A percentile compares a stretch with the other conserved stretches of the same genome.
Evolutionary conservation across 2,888 invertebrate species (phyloP).

Genomic region (Scaptomyza polygonia): DNA sequence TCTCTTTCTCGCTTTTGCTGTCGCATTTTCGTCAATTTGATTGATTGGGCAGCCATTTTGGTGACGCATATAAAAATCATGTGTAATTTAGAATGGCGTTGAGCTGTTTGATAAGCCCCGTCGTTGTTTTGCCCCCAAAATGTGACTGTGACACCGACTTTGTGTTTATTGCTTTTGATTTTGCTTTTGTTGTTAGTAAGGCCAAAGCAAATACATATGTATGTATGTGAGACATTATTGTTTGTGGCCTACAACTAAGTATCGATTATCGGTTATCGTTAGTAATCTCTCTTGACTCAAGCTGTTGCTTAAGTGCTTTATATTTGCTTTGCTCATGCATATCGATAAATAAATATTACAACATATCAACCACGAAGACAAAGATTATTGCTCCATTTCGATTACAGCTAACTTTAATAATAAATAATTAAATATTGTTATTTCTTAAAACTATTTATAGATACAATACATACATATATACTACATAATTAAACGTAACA

Average conservation of each 20-base stretch:
- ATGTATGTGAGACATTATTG: slow-evolving; percentile 6
- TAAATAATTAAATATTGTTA: slow-evolving; percentile 30
- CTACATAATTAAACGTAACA: background rate
- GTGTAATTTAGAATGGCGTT: slow-evolving; percentile 49
- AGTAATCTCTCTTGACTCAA: slow-evolving; percentile 8
- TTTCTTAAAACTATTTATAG: slow-evolving; percentile 22
- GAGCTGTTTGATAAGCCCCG: slow-evolving; percentile 37
- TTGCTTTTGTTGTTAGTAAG: slow-evolving; percentile 6
- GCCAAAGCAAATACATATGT: slow-evolving; percentile 16
- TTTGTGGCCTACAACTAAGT: slow-evolving; percentile 18
- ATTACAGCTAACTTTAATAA: slow-evolving; percentile 54
- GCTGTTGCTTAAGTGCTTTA: slow-evolving; percentile 39
- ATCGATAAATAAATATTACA: slow-evolving; percentile 8
- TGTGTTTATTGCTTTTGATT: slow-evolving; percentile 28
- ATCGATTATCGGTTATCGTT: slow-evolving; percentile 41
- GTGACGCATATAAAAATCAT: slow-evolving; percentile 50
- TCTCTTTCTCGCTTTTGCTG: slow-evolving; percentile 2
- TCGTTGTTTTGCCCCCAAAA: slow-evolving; percentile 33
- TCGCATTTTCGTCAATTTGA: slow-evolving; percentile 47
- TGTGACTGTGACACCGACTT: slow-evolving; percentile 21
- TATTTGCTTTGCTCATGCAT: slow-evolving; percentile 24
- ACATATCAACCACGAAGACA: slow-evolving; percentile 10
- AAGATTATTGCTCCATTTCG: slow-evolving; percentile 38
- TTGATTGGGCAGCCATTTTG: slow-evolving; percentile 72
- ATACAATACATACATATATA: slow-evolving; percentile 9